Base-by-base conservation (phyloP, 2,113 vertebrate species). In the Calidris pygmaea region DNA sequence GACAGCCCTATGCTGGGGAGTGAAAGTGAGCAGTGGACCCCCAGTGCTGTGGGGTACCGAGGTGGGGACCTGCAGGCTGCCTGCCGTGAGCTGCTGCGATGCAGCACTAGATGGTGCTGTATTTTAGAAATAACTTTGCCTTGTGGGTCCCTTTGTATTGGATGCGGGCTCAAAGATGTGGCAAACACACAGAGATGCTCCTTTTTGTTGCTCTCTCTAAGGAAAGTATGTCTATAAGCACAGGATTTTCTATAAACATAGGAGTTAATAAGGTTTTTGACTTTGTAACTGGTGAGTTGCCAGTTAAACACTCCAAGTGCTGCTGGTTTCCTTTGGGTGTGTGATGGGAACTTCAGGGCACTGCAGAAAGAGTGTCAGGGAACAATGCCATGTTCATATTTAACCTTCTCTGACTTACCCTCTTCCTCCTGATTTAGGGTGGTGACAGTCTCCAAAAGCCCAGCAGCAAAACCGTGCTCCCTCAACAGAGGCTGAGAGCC, bases 51-150 rank as follows among this genome's bases (percentile, higher is more conserved):
- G 39, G 73, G 52, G 83, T 34, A 76, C 29, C 2, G 20, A 37
- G 62, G 19, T 16, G 67, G 84, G 74, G 83, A 74, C 59, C 12
- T 1, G 15, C 3, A 1, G 26, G 62, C 70, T 53, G 91, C 55
- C 50, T 56, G 48, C 48, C 2, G 17, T 11, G 71, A 93, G 88
- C 47, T 87, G 86, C 93, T 75, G 84, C 66, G 68, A 43, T 3
- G 21, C 52, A 77, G 96, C 97, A 92, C 97, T 96, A 96, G 97
- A 84, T 97, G 97, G 93, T 89, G 96, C 93, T 97, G 58, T 90
- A 91, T 94, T 97, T 96, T 96, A 95, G 73, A 96, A 97, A 95
- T 93, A 95, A 78, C 82, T 73, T 87, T 10, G 81, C 90, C 70
- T 82, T 24, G 1, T n/a, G 71, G 24, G 65, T 87, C 34, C 35